phyloP scores from a whole-genome alignment of 2,888 invertebrate species.

The Xylophagus ater region DNA sequence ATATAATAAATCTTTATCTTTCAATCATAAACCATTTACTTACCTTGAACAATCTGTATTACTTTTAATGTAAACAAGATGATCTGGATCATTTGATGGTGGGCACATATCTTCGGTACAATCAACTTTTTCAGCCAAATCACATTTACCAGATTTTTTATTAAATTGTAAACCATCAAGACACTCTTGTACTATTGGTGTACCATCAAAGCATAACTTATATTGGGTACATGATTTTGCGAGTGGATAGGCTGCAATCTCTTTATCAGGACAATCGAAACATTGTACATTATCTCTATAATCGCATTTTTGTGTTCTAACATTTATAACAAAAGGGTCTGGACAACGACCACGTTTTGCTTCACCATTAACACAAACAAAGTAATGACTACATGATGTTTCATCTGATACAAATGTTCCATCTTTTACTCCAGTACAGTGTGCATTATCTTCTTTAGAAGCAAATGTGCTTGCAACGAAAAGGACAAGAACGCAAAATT shows the following conservation, averaged over 20 bases:
- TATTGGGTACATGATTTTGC: conserved; percentile 32
- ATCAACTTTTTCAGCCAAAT: conserved; percentile 30
- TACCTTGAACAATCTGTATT: conserved; percentile 26
- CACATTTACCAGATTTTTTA: conserved; percentile 29
- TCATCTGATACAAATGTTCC: conserved; percentile 24
- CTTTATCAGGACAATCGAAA: conserved; percentile 22
- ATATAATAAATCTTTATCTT: background rate
- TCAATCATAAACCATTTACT: background rate
- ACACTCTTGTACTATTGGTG: conserved; percentile 26
- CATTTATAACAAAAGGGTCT: conserved; percentile 15
- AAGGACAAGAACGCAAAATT: no score
- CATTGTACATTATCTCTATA: conserved; percentile 21
- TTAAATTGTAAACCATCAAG: conserved; percentile 30
- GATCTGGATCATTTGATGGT: conserved; percentile 23
- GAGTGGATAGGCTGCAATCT: conserved; percentile 25
- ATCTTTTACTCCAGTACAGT: no score
- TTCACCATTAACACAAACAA: conserved; percentile 22
- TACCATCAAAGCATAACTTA: conserved; percentile 26
- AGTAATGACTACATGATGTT: conserved; percentile 23
- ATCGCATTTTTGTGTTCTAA: conserved; percentile 21
- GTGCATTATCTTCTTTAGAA: no score
- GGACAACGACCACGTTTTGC: conserved; percentile 23
- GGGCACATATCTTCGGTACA: conserved; percentile 29
- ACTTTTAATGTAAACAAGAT: conserved; percentile 27
- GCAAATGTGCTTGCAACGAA: no score